Percentiles rank a stretch among this genome's conserved stretches.
Conservation (phyloP, 2,888 invertebrate species). For the Pachliopta kotzebuea region DNA sequence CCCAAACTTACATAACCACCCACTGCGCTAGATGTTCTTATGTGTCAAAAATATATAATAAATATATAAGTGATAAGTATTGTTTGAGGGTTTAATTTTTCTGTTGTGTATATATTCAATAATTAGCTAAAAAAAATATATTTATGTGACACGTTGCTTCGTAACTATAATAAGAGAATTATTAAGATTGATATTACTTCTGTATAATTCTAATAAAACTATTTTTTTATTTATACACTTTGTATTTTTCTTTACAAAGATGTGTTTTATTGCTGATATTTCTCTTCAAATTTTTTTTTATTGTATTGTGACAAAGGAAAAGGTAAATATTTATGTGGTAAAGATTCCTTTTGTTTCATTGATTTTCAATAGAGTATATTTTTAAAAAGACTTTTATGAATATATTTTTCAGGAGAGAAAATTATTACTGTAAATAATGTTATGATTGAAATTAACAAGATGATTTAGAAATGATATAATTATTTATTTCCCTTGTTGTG, state of each 20-base stretch:
- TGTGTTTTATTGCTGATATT: background rate
- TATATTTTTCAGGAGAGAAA: background rate
- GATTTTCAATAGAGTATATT: background rate
- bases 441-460: background rate
- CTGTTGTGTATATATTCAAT: background rate
- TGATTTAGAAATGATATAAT: background rate
- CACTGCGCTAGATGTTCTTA: conserved; percentile 6
- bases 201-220: background rate
- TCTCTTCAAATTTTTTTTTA: background rate
- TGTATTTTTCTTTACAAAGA: background rate
- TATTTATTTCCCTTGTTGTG: background rate
- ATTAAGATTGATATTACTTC: no score
- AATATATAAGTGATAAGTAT: background rate
- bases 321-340: background rate
- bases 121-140: background rate
- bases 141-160: no score
- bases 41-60: conserved; percentile 14
- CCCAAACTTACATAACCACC: conserved; percentile 9
- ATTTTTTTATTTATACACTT: background rate
- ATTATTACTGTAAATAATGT: background rate
- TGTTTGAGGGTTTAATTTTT: background rate
- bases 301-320: background rate
- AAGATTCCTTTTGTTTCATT: background rate
- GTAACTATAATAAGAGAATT: no score
- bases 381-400: background rate